Conservation (phyloP, 1,140 invertebrate genomes). For the Epicauta chinensis region DNA sequence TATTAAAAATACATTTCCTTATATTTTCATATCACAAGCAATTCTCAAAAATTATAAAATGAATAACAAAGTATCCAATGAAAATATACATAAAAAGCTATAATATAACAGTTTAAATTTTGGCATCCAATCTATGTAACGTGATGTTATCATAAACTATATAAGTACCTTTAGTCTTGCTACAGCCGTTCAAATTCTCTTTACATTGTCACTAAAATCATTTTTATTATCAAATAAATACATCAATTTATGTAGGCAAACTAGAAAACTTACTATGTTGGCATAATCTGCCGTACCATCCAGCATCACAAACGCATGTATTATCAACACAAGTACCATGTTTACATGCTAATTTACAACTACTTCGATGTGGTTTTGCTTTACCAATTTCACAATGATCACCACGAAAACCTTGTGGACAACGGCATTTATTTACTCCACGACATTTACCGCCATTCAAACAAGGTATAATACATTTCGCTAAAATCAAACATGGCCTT, state of each 20-base stretch:
- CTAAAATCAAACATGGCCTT: slow-evolving; percentile 42
- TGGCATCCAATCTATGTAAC: too few species aligned
- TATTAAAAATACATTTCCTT: too few species aligned
- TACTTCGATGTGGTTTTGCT: slow-evolving; percentile 55
- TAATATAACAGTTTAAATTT: too few species aligned
- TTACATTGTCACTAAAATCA: slow-evolving; percentile 20
- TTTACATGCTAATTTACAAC: slow-evolving; percentile 62
- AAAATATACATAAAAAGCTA: too few species aligned
- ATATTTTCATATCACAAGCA: too few species aligned
- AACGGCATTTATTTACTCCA: slow-evolving; percentile 79
- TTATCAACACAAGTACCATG: slow-evolving; percentile 68
- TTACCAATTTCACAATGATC: slow-evolving; percentile 81
- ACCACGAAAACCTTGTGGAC: slow-evolving; percentile 68
- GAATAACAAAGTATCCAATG: too few species aligned
- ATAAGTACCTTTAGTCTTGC: too few species aligned
- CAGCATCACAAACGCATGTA: slow-evolving; percentile 62
- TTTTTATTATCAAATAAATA: slow-evolving; percentile 3
- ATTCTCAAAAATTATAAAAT: too few species aligned
- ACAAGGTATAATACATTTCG: slow-evolving; percentile 84
- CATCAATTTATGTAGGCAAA: too few species aligned
- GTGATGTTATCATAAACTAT: too few species aligned
- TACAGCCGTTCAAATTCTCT: too few species aligned
- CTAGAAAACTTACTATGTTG: slow-evolving; percentile 53
- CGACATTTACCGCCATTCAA: slow-evolving; percentile 78
- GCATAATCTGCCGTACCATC: slow-evolving; percentile 67